phyloP scores from a whole-genome alignment of 2,113 vertebrate genomes.

The Pseudopodoces humilis region DNA sequence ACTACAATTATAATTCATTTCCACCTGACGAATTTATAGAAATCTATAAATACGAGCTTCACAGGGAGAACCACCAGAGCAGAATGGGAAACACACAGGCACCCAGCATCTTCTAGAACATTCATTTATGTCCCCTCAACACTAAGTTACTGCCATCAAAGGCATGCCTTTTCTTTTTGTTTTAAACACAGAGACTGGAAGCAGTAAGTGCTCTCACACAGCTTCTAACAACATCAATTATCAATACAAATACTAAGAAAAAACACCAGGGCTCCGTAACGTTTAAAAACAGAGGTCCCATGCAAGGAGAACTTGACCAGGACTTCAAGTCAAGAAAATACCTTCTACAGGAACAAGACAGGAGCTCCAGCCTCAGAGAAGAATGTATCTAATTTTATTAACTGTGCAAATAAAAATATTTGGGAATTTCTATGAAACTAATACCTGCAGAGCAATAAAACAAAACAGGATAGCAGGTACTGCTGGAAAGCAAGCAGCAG shows the following conservation, averaged over 20 bases:
- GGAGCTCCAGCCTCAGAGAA: neutral
- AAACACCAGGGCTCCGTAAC: accelerated
- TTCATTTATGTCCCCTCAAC: neutral
- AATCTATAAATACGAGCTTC: neutral
- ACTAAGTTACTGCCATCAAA: neutral
- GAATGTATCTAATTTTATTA: neutral
- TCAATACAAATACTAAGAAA: neutral
- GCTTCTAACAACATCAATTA: neutral
- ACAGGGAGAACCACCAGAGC: neutral
- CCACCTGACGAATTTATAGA: neutral
- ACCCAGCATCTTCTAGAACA: neutral
- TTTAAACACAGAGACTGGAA: neutral
- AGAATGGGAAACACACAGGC: neutral
- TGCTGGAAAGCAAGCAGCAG: neutral
- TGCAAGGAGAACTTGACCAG: neutral
- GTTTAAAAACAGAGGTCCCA: neutral
- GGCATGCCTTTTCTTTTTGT: neutral
- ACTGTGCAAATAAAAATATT: neutral
- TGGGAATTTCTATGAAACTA: neutral
- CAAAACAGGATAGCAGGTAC: too few species aligned
- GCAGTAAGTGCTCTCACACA: neutral
- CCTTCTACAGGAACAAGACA: neutral
- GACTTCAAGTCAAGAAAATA: neutral
- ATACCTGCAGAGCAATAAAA: neutral
- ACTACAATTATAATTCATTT: neutral